phyloP scores from a whole-genome alignment of 1,140 invertebrate genomes.

The Rhopalosiphum maidis region DNA sequence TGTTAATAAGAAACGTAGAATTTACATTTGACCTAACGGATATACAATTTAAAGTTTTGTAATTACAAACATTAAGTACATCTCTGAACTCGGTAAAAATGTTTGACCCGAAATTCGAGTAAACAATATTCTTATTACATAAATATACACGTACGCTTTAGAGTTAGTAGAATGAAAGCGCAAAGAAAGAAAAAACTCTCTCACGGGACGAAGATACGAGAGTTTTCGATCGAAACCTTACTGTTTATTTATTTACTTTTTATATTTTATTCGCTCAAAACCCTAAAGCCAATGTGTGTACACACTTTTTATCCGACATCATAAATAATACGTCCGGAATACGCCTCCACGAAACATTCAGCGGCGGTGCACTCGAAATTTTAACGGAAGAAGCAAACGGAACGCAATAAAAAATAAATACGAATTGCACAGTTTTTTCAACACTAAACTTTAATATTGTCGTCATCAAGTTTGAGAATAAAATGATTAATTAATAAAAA shows the following conservation, averaged over 20 bases:
- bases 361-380: neutral
- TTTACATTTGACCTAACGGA: neutral
- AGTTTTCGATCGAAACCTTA: neutral
- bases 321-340: conserved; percentile 16
- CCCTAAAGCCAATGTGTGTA: neutral
- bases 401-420: neutral
- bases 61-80: neutral
- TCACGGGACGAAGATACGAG: neutral
- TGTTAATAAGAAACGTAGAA: too few relatives aligned
- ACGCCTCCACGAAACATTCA: neutral
- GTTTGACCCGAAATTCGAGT: neutral
- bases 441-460: neutral
- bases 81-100: neutral
- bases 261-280: neutral
- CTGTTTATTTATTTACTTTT: conserved; percentile 9
- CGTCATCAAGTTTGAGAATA: neutral
- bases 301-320: neutral
- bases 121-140: neutral
- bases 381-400: neutral
- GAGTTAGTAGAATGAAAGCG: neutral
- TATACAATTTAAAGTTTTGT: neutral
- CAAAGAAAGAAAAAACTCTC: neutral
- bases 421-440: neutral
- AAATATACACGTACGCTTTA: neutral
- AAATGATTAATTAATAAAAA: neutral